A percentile compares a stretch with the other conserved stretches of the same genome.
phyloP scores from a whole-genome alignment of 1,140 invertebrate genomes.

The Bombus difficillimus region DNA sequence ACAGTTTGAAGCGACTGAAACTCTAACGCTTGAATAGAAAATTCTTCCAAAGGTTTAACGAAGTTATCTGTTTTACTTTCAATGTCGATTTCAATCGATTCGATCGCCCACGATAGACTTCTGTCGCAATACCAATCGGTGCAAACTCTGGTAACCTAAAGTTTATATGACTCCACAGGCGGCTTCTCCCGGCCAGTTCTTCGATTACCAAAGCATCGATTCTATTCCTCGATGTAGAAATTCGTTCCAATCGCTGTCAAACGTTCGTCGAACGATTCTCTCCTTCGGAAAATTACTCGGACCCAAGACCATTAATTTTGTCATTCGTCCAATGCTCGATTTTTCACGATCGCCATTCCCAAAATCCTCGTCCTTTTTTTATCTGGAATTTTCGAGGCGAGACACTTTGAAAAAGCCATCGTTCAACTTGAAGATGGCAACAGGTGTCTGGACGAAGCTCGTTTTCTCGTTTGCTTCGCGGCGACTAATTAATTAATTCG shows the following conservation, averaged over 20 bases:
- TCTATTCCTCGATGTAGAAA: too few species aligned
- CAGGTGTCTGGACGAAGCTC: constrained; percentile 15
- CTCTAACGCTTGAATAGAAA: neutral
- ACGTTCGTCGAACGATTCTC: neutral
- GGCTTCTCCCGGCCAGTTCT: neutral
- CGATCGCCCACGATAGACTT: neutral
- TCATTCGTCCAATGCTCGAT: neutral
- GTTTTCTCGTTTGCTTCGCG: neutral
- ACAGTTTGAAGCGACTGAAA: neutral
- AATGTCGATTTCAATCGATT: neutral
- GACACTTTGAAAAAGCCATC: constrained; percentile 8
- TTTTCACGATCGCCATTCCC: neutral
- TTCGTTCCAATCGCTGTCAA: neutral
- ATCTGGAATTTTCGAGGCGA: too few species aligned
- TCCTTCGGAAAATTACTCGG: neutral
- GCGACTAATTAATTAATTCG: constrained; percentile 41
- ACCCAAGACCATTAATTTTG: too few species aligned
- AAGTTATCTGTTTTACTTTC: neutral
- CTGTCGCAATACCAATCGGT: neutral
- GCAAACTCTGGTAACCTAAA: neutral
- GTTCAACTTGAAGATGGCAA: constrained; percentile 15
- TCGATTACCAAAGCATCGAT: neutral
- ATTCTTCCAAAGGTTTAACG: neutral
- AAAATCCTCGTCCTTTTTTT: too few species aligned
- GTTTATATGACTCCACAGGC: neutral